These are phyloP conservation scores for Desmodus rotundus DNA, from an alignment of 2,113 vertebrate species.

Conservation along the genomic window DNA sequence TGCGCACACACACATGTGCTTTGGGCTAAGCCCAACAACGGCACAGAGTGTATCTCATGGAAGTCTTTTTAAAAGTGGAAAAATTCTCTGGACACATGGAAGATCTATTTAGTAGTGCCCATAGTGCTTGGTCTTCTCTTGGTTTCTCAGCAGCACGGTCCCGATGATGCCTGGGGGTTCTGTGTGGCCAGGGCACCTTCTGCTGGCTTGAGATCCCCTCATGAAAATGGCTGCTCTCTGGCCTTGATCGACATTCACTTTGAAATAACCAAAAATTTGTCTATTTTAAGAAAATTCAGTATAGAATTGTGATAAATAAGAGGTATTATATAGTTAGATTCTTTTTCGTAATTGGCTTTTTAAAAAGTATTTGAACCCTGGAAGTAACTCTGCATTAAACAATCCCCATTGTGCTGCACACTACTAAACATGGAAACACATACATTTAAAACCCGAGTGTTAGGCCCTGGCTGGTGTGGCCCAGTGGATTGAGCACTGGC, in stretches of 20 bases:
- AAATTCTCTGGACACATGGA: neutral
- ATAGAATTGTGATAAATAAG: neutral
- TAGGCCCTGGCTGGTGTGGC: too few species aligned
- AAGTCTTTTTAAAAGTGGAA: neutral
- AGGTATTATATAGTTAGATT: neutral
- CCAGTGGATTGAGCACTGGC: too few species aligned
- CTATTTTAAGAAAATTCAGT: neutral
- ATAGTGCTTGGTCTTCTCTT: neutral
- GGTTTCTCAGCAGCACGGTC: neutral
- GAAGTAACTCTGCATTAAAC: neutral
- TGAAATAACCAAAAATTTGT: neutral
- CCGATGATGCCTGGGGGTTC: rapidly evolving
- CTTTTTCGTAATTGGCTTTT: neutral
- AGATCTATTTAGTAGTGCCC: neutral
- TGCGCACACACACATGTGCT: neutral
- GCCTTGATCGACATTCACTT: neutral
- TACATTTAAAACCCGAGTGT: neutral
- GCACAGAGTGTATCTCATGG: neutral
- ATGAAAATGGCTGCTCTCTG: neutral
- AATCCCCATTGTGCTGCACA: neutral
- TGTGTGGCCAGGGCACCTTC: neutral
- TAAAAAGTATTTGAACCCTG: neutral
- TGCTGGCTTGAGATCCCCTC: neutral
- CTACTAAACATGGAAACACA: neutral
- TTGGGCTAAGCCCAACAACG: neutral